These are phyloP conservation scores for Coilia nasus DNA, from an alignment of 2,797 vertebrate genomes.

Conservation along the genomic window DNA sequence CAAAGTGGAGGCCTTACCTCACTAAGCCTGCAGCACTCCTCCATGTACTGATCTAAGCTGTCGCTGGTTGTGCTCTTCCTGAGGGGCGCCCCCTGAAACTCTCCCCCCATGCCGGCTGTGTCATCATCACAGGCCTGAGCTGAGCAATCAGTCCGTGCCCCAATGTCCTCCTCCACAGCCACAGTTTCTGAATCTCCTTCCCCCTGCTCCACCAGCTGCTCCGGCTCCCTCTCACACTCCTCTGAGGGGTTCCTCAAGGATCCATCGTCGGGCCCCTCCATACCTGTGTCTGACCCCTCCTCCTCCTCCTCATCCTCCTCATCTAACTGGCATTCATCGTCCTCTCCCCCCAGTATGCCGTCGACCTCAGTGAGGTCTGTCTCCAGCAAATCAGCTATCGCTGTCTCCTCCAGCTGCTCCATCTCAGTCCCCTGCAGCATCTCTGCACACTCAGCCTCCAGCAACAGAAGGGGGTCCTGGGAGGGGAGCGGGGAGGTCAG, in stretches of 20 bases:
- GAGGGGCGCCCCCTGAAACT: constrained; percentile 60
- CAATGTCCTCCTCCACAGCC: constrained; percentile 56
- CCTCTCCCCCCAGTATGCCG: constrained; percentile 37
- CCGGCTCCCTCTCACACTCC: constrained; percentile 35
- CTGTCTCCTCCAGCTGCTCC: not conserved
- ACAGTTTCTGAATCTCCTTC: constrained; percentile 40
- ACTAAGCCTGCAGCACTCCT: constrained; percentile 85
- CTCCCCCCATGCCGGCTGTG: constrained; percentile 50
- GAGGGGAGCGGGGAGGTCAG: constrained; percentile 66
- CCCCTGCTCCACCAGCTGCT: constrained; percentile 24
- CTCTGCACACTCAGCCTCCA: constrained; percentile 60
- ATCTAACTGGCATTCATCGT: not conserved
- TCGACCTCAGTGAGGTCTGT: constrained; percentile 43
- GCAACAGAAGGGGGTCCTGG: constrained; percentile 59
- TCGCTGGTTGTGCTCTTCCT: constrained; percentile 76
- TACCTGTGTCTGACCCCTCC: constrained; percentile 16
- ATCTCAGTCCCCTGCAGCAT: constrained; percentile 39
- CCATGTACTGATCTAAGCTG: constrained; percentile 87
- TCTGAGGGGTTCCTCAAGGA: constrained; percentile 42
- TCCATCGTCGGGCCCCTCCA: constrained; percentile 46
- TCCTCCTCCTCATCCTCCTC: not conserved
- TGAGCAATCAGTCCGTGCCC: constrained; percentile 48
- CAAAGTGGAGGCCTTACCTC: constrained; percentile 72
- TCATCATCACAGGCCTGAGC: constrained; percentile 59
- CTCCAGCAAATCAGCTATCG: constrained; percentile 23